Conservation (phyloP, 2,888 invertebrate species). For the Bellardia pandia region DNA sequence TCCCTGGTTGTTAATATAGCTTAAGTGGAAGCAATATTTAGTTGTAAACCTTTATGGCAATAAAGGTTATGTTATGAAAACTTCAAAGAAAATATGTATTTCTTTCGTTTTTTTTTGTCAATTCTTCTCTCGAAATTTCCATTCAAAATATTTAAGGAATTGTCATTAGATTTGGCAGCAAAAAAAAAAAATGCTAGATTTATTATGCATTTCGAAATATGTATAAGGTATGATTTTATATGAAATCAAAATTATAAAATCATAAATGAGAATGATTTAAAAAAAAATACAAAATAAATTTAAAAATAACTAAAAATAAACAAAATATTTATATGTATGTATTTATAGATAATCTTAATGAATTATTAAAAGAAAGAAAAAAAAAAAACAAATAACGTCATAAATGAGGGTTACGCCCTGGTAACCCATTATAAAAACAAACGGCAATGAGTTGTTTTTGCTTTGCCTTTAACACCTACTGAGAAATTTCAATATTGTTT, state of each 20-base stretch:
- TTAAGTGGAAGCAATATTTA: no score
- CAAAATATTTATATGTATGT: background rate
- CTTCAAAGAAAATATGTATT: slow-evolving; percentile 28
- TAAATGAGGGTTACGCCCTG: slow-evolving; percentile 59
- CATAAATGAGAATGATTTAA: slow-evolving; percentile 4
- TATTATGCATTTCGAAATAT: slow-evolving; percentile 50
- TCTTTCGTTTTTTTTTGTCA: background rate
- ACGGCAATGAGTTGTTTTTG: slow-evolving; percentile 17
- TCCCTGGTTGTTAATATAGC: no score
- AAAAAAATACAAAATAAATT: slow-evolving; percentile 17
- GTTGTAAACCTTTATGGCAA: no score
- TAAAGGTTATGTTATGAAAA: slow-evolving; percentile 6
- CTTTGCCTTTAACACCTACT: slow-evolving; percentile 41
- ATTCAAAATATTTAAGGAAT: slow-evolving; percentile 50
- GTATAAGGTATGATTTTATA: background rate
- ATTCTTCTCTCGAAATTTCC: slow-evolving; percentile 26
- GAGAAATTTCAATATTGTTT: slow-evolving; percentile 26
- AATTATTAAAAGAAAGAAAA: no score
- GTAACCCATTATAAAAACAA: slow-evolving; percentile 62
- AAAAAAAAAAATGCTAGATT: slow-evolving; percentile 44
- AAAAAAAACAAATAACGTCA: slow-evolving; percentile 21
- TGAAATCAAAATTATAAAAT: slow-evolving; percentile 14
- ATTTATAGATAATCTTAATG: slow-evolving; percentile 31
- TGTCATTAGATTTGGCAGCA: slow-evolving; percentile 22
- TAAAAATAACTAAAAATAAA: slow-evolving; percentile 32